Evolutionary conservation across 1,140 invertebrate genomes (phyloP), one percentile per base, ranked within the genome.

Genomic region (Trachymyrmex cornetzi): DNA sequence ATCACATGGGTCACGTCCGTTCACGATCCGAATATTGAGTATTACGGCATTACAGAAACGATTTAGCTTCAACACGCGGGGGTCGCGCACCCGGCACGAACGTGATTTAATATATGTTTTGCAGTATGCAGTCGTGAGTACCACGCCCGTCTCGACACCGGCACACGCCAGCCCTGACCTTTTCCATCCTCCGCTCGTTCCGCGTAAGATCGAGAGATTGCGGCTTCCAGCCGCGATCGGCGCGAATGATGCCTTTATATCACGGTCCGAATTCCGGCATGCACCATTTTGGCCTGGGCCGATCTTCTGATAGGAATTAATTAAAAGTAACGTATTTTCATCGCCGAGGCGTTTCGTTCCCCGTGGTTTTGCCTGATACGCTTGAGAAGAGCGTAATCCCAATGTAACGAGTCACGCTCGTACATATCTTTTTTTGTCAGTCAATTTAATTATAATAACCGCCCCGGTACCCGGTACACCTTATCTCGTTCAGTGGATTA

Each of bases 151-250:
- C 64, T 74, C 38, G 50, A 79, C 82, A 87, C 74, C 90, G 90
- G 89, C 90, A 91, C 90, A 91, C 90, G 90, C 90, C 90, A 91
- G 87, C 87, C 90, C 77, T 91, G 90, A 91, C 90, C 90, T 89
- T 90, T 90, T 88, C 86, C 59, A 80, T 88, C 75, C 38, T 85
- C 19, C 30, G 66, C 24, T 67, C 16, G 38, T 77, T 53, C 66
- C 53, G 63, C 84, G 84, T 75, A 86, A 77, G 87, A 88, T 88
- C 74, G 66, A 53, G 82, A 77, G 74, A 87, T 71, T 75, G 81
- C 63, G 71, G 66, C 72, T 77, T 85, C 77, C 80, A 72, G 59
- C 77, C 57, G 55, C 57, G 80, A 84, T 84, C 55, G 69, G 80
- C 38, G 55, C 80, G 67, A 84, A 74, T 82, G 69, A 82, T 74